Evolutionary conservation across 2,797 vertebrate species (phyloP), one percentile per base, ranked within the genome.

Genomic region (Aselliscus stoliczkanus): DNA sequence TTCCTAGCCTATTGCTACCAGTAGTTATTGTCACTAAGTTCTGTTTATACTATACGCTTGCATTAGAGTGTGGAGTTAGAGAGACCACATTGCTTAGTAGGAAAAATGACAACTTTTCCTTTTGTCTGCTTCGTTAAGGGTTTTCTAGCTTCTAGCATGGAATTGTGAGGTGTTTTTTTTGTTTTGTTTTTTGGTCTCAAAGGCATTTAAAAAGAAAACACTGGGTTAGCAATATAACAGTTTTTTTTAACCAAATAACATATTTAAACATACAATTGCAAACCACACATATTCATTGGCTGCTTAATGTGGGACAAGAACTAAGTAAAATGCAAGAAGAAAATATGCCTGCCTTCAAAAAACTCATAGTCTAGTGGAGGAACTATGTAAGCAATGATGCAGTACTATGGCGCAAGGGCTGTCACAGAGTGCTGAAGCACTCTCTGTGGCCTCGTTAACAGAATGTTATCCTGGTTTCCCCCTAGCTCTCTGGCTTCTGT

Each of bases 131-230:
- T 2, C 4, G 34, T 23, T 62, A 23, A 52, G 47, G 4, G 9
- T 91, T 84, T 85, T 75, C 34, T 82, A 29, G 25, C 21, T 85
- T 75, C 34, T 82, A 29, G 25, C 21, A 39, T 69, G 93, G 39
- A 58, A 29, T 37, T 27, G 58, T 58, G 20, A 42, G 3, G 14
- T 13, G 47, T 50, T 50, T 50, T 50, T 50, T 50, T 50, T 50
- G 2, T 15, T 50, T 50, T 50, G 13, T 15, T 15, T 50, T 50
- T 50, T 15, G 12, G 47, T 50, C 15, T 18, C 11, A 73, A 72
- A 88, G 64, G 10, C 42, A 44, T 31, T 31, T 54, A 54, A 54
- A 54, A 29, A 1, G 47, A 42, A 62, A 70, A 72, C 39, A 27
- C 42, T 56, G 58, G 7, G 10, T 83, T 67, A 69, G 20, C 7